These are phyloP conservation scores for Chaitophorus viminalis DNA, from an alignment of 2,888 invertebrate species.

Conservation along the genomic window DNA sequence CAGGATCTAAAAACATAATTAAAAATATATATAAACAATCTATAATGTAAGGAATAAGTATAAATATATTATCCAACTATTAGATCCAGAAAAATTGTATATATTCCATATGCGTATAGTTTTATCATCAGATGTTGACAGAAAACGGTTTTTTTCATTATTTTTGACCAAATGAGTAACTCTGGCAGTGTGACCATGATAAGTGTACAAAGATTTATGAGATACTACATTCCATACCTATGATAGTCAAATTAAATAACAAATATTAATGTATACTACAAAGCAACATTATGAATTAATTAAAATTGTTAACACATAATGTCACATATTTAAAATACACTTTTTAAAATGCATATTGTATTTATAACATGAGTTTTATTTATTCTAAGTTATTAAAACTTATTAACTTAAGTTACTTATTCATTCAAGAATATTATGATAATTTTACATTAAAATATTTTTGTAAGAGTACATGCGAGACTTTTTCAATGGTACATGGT, in stretches of 20 bases:
- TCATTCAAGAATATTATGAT: no score
- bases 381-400: no score
- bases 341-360: no score
- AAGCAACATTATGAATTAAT: background rate
- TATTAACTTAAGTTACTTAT: no score
- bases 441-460: no score
- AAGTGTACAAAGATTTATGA: constrained; percentile 46
- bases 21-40: background rate
- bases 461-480: no score
- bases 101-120: constrained; percentile 61
- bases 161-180: constrained; percentile 50
- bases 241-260: background rate
- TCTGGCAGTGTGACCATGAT: constrained; percentile 50
- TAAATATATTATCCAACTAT: constrained; percentile 32
- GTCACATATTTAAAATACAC: background rate
- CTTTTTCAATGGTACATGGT: no score
- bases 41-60: background rate
- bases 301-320: background rate
- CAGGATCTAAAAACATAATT: constrained; percentile 24
- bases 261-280: background rate
- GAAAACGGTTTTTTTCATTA: constrained; percentile 42
- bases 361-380: no score
- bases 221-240: constrained; percentile 51
- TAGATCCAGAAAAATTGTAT: constrained; percentile 24
- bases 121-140: constrained; percentile 62